These are phyloP conservation scores for Bos taurus DNA, from an alignment of 2,113 vertebrate species.

Conservation along the genomic window ARS-UCD2.0 NC_037334.1:32509501-32510000, in stretches of 20 bases:
- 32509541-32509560: neutral
- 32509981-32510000: neutral
- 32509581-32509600: neutral
- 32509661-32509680: neutral
- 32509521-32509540: neutral
- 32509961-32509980: neutral
- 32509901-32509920: neutral
- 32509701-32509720: neutral
- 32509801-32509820: neutral
- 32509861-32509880: neutral
- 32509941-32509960: neutral
- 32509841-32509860: neutral
- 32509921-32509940: neutral
- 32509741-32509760: neutral
- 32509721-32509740: neutral
- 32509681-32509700: neutral
- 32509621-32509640: neutral
- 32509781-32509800: neutral
- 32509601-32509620: neutral
- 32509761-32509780: neutral
- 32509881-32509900: neutral
- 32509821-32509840: neutral
- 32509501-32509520: neutral
- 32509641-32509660: neutral
- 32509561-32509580: neutral